These are phyloP conservation scores for Dicrurus megarhynchus DNA, from an alignment of 2,113 vertebrate genomes.

Conservation along the genomic window DNA sequence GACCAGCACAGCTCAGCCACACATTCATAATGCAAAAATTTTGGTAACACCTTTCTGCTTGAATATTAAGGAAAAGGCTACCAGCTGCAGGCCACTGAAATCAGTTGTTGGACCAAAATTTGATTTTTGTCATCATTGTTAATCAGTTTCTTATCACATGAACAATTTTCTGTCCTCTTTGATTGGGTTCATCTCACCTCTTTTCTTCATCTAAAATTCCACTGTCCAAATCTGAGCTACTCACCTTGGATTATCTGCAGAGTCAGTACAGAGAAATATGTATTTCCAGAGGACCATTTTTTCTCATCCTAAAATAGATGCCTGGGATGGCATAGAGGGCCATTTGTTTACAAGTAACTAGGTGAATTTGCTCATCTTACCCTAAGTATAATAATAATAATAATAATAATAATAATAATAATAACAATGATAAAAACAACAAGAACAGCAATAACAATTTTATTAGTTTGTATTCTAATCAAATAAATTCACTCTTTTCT, in stretches of 20 bases:
- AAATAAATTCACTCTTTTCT: not conserved
- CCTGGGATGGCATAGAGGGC: not conserved
- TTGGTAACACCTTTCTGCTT: not conserved
- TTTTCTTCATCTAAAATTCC: not conserved
- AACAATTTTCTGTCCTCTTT: not conserved
- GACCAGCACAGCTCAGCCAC: not conserved
- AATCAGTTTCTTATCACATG: not conserved
- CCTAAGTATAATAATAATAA: not conserved
- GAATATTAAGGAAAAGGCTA: not conserved
- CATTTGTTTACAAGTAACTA: not conserved
- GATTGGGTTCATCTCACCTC: not conserved
- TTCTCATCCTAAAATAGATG: not conserved
- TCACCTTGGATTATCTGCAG: not conserved
- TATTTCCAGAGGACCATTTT: not conserved
- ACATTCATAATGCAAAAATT: not conserved
- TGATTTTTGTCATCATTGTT: rapidly evolving
- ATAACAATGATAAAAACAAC: too few species aligned
- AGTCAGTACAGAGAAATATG: not conserved
- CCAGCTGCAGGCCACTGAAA: not conserved
- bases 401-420: not conserved
- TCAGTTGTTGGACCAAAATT: not conserved
- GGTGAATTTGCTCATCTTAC: not conserved
- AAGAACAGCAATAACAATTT: not conserved
- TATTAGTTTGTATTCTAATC: not conserved
- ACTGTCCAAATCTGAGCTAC: not conserved